Evolutionary conservation across 2,888 invertebrate species (phyloP), one percentile per base, ranked within the genome.

Genomic region (Mythimna ferrago): DNA sequence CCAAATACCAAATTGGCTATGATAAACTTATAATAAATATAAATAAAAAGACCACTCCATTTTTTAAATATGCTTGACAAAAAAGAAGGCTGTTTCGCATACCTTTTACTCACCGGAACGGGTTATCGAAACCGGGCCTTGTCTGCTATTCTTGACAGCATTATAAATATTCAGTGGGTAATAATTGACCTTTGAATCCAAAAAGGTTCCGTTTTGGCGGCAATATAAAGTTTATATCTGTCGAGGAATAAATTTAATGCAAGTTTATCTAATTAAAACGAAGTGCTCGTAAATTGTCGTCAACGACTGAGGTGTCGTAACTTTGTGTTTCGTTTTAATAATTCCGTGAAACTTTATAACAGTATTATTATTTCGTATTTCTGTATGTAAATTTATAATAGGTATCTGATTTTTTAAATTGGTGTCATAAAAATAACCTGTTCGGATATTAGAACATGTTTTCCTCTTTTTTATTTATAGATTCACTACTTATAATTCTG

Each of bases 151-250:
- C 90, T 91, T 89, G 88, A 88, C 89, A 87, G 87, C 89, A 80
- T 90, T 89, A 90, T 93, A 92, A 93, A 94, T 93, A 93, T 93
- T 92, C 90, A 89, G 86, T 87, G 83, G 87, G 87, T 91, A 92
- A 92, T 91, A 91, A 92, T 92, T 92, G 92, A 92, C 92, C 92
- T 93, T 92, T 91, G 83, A 87, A 89, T 89, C 88, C 85, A 89
- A 87, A 88, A 88, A 89, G 86, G 88, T 89, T 90, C 90, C 86
- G 86, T 89, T 90, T 90, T 89, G 86, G 73, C 69, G 48, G 62
- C 66, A 67, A 74, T 53, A 72, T 73, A 73, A 82, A 79, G 71
- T 71, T 69, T 70, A 57, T 76, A 76, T 73, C 53, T 71, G 44
- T 61, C 69, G 69, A 80, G 56, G 67, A 74, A 82, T 84, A 79